Percentiles rank a stretch among this genome's conserved stretches.
Evolutionary conservation across 2,888 invertebrate species (phyloP).

Genomic region (Drosophila kokeensis): DNA sequence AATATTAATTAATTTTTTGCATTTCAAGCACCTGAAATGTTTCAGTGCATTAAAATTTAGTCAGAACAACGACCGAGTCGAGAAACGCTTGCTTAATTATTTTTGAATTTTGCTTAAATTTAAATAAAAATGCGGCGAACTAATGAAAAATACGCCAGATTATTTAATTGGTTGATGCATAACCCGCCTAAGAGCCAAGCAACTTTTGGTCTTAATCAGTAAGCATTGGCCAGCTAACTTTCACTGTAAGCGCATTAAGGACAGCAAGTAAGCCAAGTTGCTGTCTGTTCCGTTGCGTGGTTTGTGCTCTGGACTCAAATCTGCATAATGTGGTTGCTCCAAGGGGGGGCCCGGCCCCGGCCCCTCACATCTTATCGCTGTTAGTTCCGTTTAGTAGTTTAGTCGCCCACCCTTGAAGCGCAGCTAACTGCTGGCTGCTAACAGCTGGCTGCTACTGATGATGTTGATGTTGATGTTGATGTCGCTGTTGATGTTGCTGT

Average conservation of each 20-base stretch:
- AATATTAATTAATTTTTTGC: background rate
- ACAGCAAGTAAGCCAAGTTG: conserved; percentile 48
- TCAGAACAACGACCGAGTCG: background rate
- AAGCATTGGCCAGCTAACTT: conserved; percentile 2
- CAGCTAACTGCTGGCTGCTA: background rate
- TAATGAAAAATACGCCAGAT: background rate
- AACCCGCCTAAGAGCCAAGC: background rate
- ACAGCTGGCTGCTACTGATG: background rate
- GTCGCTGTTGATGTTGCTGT: conserved; percentile 3
- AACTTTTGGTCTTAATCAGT: conserved; percentile 14
- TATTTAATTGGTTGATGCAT: background rate
- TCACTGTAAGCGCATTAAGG: conserved; percentile 37
- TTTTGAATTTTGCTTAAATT: background rate
- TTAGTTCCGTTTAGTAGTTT: conserved; percentile 19
- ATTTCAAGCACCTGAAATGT: background rate
- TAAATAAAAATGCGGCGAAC: background rate
- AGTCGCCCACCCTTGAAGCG: conserved; percentile 29
- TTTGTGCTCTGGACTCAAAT: conserved; percentile 35
- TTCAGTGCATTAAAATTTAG: background rate
- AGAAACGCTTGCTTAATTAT: no score
- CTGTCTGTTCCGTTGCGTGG: conserved; percentile 25
- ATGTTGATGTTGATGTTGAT: background rate
- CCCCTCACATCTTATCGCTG: conserved; percentile 16
- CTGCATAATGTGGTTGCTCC: conserved; percentile 48
- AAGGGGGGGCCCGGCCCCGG: conserved; percentile 8